Evolutionary conservation across 1,140 invertebrate genomes (phyloP), one percentile per base, ranked within the genome.

Genomic region (Littorina saxatilis): DNA sequence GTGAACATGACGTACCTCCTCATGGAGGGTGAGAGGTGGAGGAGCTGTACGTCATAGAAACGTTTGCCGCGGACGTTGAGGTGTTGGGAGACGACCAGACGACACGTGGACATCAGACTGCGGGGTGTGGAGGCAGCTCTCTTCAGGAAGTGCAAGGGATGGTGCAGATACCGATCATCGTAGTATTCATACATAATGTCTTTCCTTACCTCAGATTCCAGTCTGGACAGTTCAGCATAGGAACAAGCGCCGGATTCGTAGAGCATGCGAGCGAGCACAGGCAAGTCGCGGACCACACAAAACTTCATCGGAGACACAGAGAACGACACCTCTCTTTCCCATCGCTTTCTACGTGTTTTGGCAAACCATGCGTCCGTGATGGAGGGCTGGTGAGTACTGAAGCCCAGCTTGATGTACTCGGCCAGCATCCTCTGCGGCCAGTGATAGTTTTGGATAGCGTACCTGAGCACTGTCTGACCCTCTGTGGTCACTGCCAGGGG

Each of bases 351-450:
- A n/a, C 23, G 55, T 7, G 55, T 20, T 13, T 61, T n/a, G 55
- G 7, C 15, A 4, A 7, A 0, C 13, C 27, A 20, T 23, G 55
- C 0, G 27, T 27, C 55, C 4, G 55, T 58, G 17, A 68, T 27
- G 29, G 35, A 32, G 9, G 63, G 32, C 63, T 68, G 63, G 63
- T 68, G 63, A 9, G 32, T n/a, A 39, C 63, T 68, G 63, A 68
- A 35, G 63, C 63, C 63, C 63, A 35, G 63, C 35, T 35, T 68
- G 35, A 13, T 32, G 32, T 32, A 68, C 35, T 68, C 63, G 3
- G 63, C 63, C 23, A 68, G 27, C 4, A 11, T 68, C 29, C 35
- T 68, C 63, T 35, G 3, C 20, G 9, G 9, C 20, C 63, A 35
- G 5, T 4, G 15, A n/a, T 4, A 13, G 29, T 32, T 35, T 15